Base-by-base conservation (phyloP, 1,140 invertebrate genomes). In the Ceratina japonica region DNA sequence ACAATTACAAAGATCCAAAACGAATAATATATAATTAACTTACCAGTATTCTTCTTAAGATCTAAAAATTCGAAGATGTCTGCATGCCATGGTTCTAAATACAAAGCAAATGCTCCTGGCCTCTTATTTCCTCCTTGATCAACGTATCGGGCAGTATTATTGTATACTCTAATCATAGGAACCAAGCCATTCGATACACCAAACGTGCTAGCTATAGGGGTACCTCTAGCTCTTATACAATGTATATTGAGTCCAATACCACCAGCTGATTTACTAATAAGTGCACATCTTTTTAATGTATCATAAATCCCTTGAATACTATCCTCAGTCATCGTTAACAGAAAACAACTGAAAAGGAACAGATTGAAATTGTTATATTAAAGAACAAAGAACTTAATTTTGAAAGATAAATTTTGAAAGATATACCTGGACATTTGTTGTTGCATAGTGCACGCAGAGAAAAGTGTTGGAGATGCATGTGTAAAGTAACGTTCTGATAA, bases 301-400 rank as follows among this genome's bases (percentile, higher is more conserved):
- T 98, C 96, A 92, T 97, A 99, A 84, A 99, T 99, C n/a, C 99
- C 99, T 88, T 99, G 98, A 89, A 99, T 99, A 81, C 97, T 99
- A 91, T 99, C 99, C 16, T 97, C 97, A 68, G 94, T 95, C 97
- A 99, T 99, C 0, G 98, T 97, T 52, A 99, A 90, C 4, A 99
- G 93, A 87, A 99, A 99, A 92, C 98, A 99, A 70, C 97, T 96
- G 87, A 93, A 91, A 82, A 79, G 68, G 77, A 31, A 4, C 27
- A 31, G 27, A 31, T 81, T 27, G 72, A 49, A 16, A 56, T 56
- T 69, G 70, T n/a, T 80, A 73, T 20, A 59, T 74, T 7, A 59
- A 51, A 24, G 3, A 44, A 54, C 22, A 52, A 64, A 22, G n/a
- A 27, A 31, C 61, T 73, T 78, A 64, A 64, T 49, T n/a, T 22